Conservation (phyloP, 1,140 invertebrate genomes). For the Harpegnathos saltator region DNA sequence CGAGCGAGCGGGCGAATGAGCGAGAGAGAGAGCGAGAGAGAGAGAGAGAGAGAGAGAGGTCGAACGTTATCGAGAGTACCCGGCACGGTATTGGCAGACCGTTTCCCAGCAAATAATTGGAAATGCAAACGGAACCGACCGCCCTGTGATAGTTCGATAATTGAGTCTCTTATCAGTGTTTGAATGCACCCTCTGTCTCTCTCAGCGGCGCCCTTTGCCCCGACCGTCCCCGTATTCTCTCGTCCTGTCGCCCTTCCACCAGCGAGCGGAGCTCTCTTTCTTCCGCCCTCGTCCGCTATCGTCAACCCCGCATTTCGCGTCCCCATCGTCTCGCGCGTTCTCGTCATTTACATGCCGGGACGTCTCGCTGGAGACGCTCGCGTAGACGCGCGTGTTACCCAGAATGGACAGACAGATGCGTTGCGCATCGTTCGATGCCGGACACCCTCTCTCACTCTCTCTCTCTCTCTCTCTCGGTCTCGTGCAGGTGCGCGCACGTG, state of each 20-base stretch:
- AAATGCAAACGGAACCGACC: slow-evolving; percentile 85
- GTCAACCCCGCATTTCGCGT: not conserved
- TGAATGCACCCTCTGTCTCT: slow-evolving; percentile 75
- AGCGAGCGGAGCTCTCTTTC: slow-evolving; percentile 5
- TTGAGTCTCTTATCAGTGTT: slow-evolving; percentile 86
- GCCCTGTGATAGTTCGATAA: slow-evolving; percentile 85
- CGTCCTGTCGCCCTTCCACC: not conserved
- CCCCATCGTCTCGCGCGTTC: slow-evolving; percentile 8
- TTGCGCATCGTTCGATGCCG: not conserved
- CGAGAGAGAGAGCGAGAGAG: no score
- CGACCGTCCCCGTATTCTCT: slow-evolving; percentile 16
- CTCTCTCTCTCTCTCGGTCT: no score
- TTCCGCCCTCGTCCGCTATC: slow-evolving; percentile 21
- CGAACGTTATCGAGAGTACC: slow-evolving; percentile 79
- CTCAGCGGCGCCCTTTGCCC: slow-evolving; percentile 34
- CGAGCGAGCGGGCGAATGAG: no score
- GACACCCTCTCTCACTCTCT: no score
- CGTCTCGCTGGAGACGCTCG: not conserved
- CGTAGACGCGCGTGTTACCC: slow-evolving; percentile 36
- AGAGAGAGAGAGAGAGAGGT: slow-evolving; percentile 46
- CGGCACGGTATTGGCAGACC: slow-evolving; percentile 85
- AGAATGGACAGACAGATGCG: slow-evolving; percentile 27
- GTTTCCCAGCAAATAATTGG: slow-evolving; percentile 86
- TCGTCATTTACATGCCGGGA: slow-evolving; percentile 25
- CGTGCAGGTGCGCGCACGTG: slow-evolving; percentile 40